Conservation (phyloP, 92 coral and sea anemone genomes). For the Zoanthus gigantus region DNA sequence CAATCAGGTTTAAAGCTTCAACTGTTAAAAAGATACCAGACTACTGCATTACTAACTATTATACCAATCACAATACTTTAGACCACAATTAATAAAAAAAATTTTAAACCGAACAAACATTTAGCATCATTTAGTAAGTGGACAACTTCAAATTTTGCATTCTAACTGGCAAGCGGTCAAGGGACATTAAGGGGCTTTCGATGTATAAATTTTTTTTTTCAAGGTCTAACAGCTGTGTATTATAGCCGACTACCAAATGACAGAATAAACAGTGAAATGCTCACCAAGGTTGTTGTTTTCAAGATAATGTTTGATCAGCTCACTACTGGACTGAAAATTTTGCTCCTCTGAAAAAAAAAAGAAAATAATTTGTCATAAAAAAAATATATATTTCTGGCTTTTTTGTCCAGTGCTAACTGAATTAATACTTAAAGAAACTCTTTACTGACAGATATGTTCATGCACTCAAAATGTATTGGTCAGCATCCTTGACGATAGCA, state of each 20-base stretch:
- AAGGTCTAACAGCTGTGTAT: neutral
- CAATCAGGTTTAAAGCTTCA: constrained; percentile 73
- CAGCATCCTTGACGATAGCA: too few relatives aligned
- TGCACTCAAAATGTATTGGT: too few relatives aligned
- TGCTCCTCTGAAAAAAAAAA: constrained; percentile 7
- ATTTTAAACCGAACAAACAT: neutral
- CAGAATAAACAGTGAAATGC: neutral
- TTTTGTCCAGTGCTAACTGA: too few relatives aligned
- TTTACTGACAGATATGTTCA: too few relatives aligned
- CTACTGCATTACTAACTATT: neutral
- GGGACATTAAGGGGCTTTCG: too few relatives aligned
- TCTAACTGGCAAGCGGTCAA: neutral
- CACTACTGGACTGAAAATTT: neutral
- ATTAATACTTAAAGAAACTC: too few relatives aligned
- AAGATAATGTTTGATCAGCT: neutral
- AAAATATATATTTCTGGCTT: too few relatives aligned
- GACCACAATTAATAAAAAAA: neutral
- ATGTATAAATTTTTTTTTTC: too few relatives aligned
- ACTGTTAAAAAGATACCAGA: constrained; percentile 36
- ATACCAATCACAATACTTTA: neutral
- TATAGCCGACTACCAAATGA: neutral
- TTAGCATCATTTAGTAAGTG: neutral
- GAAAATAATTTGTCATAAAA: too few relatives aligned
- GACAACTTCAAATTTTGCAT: neutral
- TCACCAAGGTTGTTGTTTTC: constrained; percentile 21